Base-by-base conservation (phyloP, 2,797 vertebrate species). In the Malacoraja senta region DNA sequence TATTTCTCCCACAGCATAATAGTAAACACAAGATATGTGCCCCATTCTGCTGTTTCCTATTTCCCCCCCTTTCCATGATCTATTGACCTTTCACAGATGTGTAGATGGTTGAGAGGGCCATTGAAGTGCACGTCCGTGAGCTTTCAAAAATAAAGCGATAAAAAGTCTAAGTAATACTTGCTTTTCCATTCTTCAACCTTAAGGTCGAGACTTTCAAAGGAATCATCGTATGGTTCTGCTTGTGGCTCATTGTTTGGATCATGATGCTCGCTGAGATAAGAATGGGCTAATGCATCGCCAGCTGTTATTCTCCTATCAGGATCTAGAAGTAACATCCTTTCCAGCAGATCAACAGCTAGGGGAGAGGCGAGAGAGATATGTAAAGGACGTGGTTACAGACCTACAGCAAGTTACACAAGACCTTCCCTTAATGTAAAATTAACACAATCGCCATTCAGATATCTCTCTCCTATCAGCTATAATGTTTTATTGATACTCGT, bases 101-200 rank as follows among this genome's bases (percentile, higher is more conserved):
- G 19, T 35, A 8, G 8, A 86, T 32, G 83, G 29, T 68, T 1
- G 44, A 24, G 6, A 3, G 21, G 80, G 44, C 58, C 58, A 32
- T 29, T 8, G 61, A 88, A 8, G 17, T 65, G 15, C 61, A 88
- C 63, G 29, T 32, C n/a, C 21, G 0, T 65, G 58, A 88, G n/a
- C n/a, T 93, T 91, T 32, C 65, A 93, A 77, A 58, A 15, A 38
- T 63, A n/a, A 7, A 63, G 29, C 13, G 83, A n/a, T 26, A 86
- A 58, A 88, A 19, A 68, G n/a, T 9, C 84, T 88, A n/a, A 68
- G 63, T 88, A 88, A 29, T 44, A 24, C 93, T 96, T 94, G 97
- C 97, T 97, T 94, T 97, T 97, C 97, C 97, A 97, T 94, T 98
- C 97, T 8, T 95, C 96, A 10, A 97, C 84, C 0, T 94, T 95